phyloP scores from a whole-genome alignment of 1,140 invertebrate species.

The Hyles euphorbiae region DNA sequence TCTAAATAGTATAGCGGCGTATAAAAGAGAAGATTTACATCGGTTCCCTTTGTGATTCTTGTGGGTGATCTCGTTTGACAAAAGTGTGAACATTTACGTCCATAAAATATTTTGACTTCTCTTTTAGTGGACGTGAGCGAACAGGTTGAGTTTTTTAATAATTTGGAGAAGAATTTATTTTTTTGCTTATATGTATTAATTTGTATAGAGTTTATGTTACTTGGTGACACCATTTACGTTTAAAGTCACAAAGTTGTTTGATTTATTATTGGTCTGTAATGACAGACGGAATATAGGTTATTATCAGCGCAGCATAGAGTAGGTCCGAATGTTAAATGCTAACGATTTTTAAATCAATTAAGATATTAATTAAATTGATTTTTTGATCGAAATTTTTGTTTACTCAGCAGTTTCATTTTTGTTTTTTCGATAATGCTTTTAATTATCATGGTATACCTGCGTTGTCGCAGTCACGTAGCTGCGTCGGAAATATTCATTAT shows the following conservation, averaged over 20 bases:
- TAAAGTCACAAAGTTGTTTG: too few species aligned
- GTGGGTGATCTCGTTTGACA: conserved; percentile 64
- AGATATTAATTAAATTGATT: too few species aligned
- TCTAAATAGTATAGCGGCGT: conserved; percentile 40
- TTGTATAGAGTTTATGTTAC: neutral
- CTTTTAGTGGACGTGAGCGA: conserved; percentile 47
- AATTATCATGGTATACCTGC: too few species aligned
- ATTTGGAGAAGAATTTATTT: conserved; percentile 14
- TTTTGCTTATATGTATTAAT: conserved; percentile 2
- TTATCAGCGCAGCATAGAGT: too few species aligned
- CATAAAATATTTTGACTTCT: conserved; percentile 74
- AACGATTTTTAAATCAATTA: too few species aligned
- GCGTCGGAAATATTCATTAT: conserved; percentile 15
- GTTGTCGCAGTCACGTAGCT: neutral
- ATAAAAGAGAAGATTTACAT: conserved; percentile 64
- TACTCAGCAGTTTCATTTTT: too few species aligned
- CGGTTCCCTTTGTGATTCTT: conserved; percentile 52
- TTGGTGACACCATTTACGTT: too few species aligned
- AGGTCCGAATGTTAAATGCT: too few species aligned
- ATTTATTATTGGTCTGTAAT: too few species aligned
- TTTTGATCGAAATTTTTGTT: too few species aligned
- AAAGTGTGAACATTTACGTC: conserved; percentile 69
- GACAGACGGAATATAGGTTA: too few species aligned
- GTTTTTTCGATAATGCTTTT: too few species aligned
- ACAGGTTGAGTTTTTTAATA: conserved; percentile 35